Conservation (phyloP, 1,140 invertebrate species). For the Ylistrum balloti region DNA sequence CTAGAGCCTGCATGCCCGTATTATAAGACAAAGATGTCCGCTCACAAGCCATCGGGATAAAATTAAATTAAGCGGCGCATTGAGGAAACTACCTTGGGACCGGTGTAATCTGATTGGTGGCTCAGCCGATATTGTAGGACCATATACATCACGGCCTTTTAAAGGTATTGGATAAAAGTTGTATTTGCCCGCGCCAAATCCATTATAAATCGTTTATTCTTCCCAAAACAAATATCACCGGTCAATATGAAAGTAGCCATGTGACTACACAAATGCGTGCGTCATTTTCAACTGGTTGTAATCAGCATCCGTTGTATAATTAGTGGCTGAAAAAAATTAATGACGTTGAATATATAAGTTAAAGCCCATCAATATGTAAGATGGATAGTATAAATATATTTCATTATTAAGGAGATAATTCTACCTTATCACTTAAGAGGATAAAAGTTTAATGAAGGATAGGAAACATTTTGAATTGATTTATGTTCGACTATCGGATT, state of each 20-base stretch:
- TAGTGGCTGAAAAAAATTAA: background rate
- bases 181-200: constrained; percentile 11
- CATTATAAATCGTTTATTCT: background rate
- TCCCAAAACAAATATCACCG: constrained; percentile 5
- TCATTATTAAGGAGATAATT: background rate
- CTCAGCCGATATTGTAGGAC: constrained; percentile 11
- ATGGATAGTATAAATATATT: no score
- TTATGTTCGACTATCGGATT: background rate
- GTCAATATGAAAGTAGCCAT: background rate
- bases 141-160: constrained; percentile 33
- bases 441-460: background rate
- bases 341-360: background rate
- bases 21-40: background rate
- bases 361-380: no score
- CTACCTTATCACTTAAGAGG: background rate
- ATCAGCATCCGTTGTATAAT: background rate
- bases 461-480: background rate
- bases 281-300: background rate
- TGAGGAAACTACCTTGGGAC: constrained; percentile 15
- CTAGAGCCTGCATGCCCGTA: background rate
- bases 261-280: background rate
- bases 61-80: background rate
- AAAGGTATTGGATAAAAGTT: constrained; percentile 35
- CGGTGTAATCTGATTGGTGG: background rate
- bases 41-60: background rate